Conservation (phyloP, 2,888 invertebrate species). For the Conops quadrifasciatus region DNA sequence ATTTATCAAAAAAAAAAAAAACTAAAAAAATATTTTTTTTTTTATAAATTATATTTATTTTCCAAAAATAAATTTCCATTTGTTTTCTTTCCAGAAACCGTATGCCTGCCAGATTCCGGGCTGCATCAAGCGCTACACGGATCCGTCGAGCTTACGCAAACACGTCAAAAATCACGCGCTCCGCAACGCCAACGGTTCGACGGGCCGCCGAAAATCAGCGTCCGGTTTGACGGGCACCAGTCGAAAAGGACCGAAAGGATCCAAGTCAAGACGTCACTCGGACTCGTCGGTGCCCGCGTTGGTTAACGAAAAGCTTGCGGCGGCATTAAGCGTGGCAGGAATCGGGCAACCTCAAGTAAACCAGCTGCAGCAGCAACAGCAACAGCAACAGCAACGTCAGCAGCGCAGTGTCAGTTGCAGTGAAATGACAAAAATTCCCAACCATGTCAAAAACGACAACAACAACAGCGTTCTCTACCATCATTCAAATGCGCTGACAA, state of each 20-base stretch:
- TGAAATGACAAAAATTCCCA: slow-evolving; percentile 43
- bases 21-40: no score
- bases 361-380: slow-evolving; percentile 34
- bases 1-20: no score
- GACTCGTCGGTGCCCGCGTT: slow-evolving; percentile 54
- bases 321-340: not conserved
- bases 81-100: slow-evolving; percentile 77
- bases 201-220: slow-evolving; percentile 62
- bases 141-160: slow-evolving; percentile 91
- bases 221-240: slow-evolving; percentile 32
- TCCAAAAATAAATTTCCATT: not conserved
- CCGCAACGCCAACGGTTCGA: slow-evolving; percentile 56
- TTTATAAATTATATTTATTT: no score
- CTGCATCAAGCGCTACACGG: slow-evolving; percentile 91
- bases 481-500: slow-evolving; percentile 39
- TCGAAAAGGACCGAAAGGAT: slow-evolving; percentile 42
- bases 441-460: slow-evolving; percentile 36
- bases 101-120: slow-evolving; percentile 89
- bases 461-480: slow-evolving; percentile 35
- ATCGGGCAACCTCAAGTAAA: slow-evolving; percentile 28
- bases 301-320: not conserved
- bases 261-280: slow-evolving; percentile 59
- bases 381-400: slow-evolving; percentile 44
- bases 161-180: slow-evolving; percentile 85
- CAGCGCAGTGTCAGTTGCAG: slow-evolving; percentile 60